A percentile compares a stretch with the other conserved stretches of the same genome.
Conservation (phyloP, 2,113 vertebrate genomes). For the Geococcyx californianus region DNA sequence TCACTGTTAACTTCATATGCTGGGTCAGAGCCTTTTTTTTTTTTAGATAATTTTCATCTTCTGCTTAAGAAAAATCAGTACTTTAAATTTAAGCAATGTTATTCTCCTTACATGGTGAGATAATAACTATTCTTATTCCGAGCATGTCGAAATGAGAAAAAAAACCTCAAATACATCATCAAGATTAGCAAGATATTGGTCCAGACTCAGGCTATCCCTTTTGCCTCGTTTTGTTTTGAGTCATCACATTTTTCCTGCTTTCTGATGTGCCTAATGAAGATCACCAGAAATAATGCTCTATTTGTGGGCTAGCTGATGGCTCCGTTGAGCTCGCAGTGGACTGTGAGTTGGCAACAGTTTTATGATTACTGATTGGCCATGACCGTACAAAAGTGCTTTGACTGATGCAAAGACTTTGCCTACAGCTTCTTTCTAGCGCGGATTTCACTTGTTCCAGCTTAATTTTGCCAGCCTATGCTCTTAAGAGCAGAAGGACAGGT, state of each 20-base stretch:
- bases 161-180: background rate
- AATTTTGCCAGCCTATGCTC: background rate
- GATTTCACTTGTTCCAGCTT: background rate
- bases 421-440: background rate
- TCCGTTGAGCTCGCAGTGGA: background rate
- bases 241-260: background rate
- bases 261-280: slow-evolving; percentile 19
- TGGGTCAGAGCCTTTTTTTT: background rate
- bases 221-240: background rate
- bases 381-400: background rate
- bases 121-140: background rate
- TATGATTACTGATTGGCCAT: background rate
- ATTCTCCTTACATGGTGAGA: background rate
- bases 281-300: background rate
- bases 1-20: background rate
- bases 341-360: background rate
- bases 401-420: background rate
- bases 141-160: background rate
- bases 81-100: background rate
- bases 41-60: background rate
- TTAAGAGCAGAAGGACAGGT: background rate
- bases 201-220: background rate
- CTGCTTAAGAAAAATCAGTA: background rate
- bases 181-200: background rate
- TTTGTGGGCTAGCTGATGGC: background rate